Evolutionary conservation across 37 sponge, comb jelly and placozoan species (phyloP), one percentile per base, ranked within the genome.

Genomic region (Chondrosia reniformis): DNA sequence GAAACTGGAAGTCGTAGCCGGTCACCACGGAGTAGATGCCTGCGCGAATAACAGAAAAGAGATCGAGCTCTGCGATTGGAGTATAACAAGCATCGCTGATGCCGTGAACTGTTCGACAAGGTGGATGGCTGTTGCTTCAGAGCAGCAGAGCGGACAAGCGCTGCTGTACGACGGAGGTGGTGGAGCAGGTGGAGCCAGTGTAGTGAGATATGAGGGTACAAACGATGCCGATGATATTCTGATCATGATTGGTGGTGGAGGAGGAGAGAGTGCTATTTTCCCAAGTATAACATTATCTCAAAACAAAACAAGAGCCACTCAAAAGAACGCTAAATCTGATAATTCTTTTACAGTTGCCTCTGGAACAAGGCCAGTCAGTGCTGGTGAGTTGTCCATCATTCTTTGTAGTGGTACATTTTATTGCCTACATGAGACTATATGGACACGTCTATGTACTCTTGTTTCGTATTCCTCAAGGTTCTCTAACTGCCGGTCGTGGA

Each of bases 161-260:
- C 15, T 12, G 28, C 17, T 13, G 28, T 55, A 25, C 24, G 55
- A 7, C 63, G 88, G 88, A 1, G 88, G 83, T 2, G 88, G 88
- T 2, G 79, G 79, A 32, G 88, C 79, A 62, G 88, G 88, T 46
- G 88, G 88, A 39, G 83, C 73, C 30, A 87, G 83, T 42, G 57
- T 87, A 61, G 24, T 87, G 2, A 28, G 81, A 37, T 45, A 79
- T 13, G 19, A 39, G 13, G 44, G 45, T 13, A 3, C 56, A 30
- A 46, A 10, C 52, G 15, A 46, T 4, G 77, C 86, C 28, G n/a
- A n/a, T n/a, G n/a, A n/a, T n/a, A n/a, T n/a, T n/a, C 22, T 65
- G n/a, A 66, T 82, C 0, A 46, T 82, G 3, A 75, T 69, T 31
- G 79, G 63, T 3, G 88, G 88, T 42, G 88, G 88, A 32, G 88